Base-by-base conservation (phyloP, 2,888 invertebrate genomes). In the Rhogogaster chlorosoma region DNA sequence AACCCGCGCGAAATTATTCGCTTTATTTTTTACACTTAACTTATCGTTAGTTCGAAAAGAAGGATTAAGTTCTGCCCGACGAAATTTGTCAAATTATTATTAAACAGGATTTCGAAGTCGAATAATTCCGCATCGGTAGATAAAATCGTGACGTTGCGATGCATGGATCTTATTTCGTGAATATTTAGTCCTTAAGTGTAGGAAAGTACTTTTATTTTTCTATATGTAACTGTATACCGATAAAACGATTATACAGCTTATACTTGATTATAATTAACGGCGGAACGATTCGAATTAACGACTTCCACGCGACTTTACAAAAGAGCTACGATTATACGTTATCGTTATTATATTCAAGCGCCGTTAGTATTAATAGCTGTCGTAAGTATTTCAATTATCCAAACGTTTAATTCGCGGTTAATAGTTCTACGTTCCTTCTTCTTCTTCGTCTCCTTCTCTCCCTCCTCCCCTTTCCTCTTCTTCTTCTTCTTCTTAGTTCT, bases 381-480 rank as follows among this genome's bases (percentile, higher is more conserved):
- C 87, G 87, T 90, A 89, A 91, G 57, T 80, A 91, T 90, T 91
- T 89, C 88, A 92, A 91, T 92, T 90, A 91, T 91, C 90, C 90
- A 89, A 88, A 86, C 88, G 87, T 89, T 89, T 88, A 88, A 85
- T 88, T 83, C 29, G 36, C 83, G 29, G 67, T 70, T 83, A 61
- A 80, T 80, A 38, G 61, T 42, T 57, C 36, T 22, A n/a, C n/a
- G 12, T 80, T 80, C 42, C n/a, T 57, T 53, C 53, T 22, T 38
- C 36, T 36, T 70, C 18, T 70, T 70, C 70, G 0, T 70, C 10
- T 38, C 61, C 36, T 36, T 7, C 32, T n/a, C 2, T 18, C 1
- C 1, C 15, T 70, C 15, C 18, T 36, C 6, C 9, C n/a, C 22
- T 3, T 10, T 9, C 18, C 15, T 22, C 10, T 9, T 9, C 57